Evolutionary conservation across 2,888 invertebrate species (phyloP).

Genomic region (Microlaimidae sp.): DNA sequence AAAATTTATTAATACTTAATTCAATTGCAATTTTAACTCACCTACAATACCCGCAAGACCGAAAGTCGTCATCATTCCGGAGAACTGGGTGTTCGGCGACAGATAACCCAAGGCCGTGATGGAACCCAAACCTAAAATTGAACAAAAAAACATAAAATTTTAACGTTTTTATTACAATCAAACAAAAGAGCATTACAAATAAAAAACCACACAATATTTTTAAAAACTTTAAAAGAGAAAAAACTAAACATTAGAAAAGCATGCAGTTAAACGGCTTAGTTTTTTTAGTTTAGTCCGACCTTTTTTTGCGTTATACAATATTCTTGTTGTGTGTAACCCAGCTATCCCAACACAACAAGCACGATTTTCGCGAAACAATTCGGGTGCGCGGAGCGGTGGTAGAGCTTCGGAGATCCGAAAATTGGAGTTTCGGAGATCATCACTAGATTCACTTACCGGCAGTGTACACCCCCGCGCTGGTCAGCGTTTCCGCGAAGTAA

Average conservation of each 20-base stretch:
- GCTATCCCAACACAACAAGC: not conserved
- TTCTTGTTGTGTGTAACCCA: too few species aligned
- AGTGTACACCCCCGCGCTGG: conserved; percentile 51
- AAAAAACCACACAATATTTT: not conserved
- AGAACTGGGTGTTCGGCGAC: conserved; percentile 66
- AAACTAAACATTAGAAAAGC: too few species aligned
- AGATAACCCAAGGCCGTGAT: conserved; percentile 52
- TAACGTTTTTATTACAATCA: not conserved
- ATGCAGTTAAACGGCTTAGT: too few species aligned
- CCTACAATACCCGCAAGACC: conserved; percentile 60
- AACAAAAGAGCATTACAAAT: too few species aligned
- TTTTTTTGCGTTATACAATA: too few species aligned
- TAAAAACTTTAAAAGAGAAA: too few species aligned
- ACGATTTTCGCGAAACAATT: not conserved
- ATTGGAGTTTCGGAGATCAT: too few species aligned
- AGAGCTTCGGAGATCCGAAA: too few species aligned
- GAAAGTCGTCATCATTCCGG: conserved; percentile 68
- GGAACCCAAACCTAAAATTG: conserved; percentile 48
- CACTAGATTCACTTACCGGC: conserved; percentile 50
- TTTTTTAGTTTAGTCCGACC: too few species aligned
- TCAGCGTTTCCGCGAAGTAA: conserved; percentile 53
- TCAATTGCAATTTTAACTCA: conserved; percentile 24
- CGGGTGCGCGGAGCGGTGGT: not conserved
- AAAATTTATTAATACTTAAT: too few species aligned
- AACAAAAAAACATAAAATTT: not conserved